Conservation (phyloP, 1,140 invertebrate genomes). For the Neodiprion fabricii region DNA sequence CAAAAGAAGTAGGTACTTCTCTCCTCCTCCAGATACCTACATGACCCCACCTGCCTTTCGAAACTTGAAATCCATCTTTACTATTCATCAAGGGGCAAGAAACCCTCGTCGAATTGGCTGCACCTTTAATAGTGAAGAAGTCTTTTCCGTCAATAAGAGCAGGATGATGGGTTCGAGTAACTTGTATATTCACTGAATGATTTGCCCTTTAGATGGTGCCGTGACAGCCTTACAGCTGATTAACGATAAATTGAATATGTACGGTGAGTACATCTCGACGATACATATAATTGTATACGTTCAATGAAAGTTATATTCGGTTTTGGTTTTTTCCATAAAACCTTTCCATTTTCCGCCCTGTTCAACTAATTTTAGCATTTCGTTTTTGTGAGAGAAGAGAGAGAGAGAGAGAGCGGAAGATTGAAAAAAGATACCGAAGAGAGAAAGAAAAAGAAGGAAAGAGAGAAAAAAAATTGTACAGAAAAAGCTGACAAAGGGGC, state of each 20-base stretch:
- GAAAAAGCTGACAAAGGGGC: conserved; percentile 1
- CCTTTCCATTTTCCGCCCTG: not conserved
- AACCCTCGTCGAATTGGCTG: too few relatives aligned
- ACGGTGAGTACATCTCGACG: not conserved
- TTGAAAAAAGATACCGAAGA: not conserved
- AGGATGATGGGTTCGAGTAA: too few relatives aligned
- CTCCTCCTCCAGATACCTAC: too few relatives aligned
- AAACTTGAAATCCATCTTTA: too few relatives aligned
- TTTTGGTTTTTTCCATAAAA: not conserved
- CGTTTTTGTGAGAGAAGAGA: not conserved
- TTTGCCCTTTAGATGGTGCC: too few relatives aligned
- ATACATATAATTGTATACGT: not conserved
- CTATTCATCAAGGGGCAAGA: too few relatives aligned
- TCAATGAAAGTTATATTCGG: not conserved
- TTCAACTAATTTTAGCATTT: not conserved
- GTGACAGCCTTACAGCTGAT: too few relatives aligned
- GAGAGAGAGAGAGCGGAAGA: not conserved
- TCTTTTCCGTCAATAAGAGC: too few relatives aligned
- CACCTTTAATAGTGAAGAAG: too few relatives aligned
- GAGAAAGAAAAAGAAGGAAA: not conserved
- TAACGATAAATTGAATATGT: not conserved
- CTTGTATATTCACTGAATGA: too few relatives aligned
- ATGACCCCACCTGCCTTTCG: too few relatives aligned
- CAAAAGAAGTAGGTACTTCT: not conserved
- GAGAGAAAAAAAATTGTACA: not conserved